Percentiles rank a stretch among this genome's conserved stretches.
phyloP scores from a whole-genome alignment of 2,797 vertebrate genomes.

The Macroramphosus scolopax region DNA sequence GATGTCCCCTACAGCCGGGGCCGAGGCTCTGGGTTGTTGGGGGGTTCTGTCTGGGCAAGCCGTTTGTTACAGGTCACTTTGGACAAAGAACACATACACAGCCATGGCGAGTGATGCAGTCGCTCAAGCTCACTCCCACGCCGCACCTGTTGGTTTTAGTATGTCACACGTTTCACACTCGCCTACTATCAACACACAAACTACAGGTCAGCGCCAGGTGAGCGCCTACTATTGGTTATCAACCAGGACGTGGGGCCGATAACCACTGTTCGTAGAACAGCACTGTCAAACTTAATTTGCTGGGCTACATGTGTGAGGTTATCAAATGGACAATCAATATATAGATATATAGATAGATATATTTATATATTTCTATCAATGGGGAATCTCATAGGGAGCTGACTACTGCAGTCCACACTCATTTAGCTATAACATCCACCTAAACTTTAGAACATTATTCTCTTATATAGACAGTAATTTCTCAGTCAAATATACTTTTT shows the following conservation, averaged over 20 bases:
- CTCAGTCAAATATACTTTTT: constrained; percentile 76
- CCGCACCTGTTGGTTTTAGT: constrained; percentile 55
- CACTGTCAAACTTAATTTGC: constrained; percentile 66
- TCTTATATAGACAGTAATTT: constrained; percentile 77
- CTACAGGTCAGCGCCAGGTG: constrained; percentile 60
- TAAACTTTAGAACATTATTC: constrained; percentile 73
- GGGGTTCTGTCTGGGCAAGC: constrained; percentile 30
- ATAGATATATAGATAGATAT: constrained; percentile 21
- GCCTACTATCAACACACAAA: constrained; percentile 33
- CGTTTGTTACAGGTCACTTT: constrained; percentile 24
- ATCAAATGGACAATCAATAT: constrained; percentile 11
- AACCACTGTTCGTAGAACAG: constrained; percentile 42
- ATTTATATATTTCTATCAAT: constrained; percentile 29
- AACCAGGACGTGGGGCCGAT: constrained; percentile 52
- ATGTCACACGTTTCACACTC: constrained; percentile 43
- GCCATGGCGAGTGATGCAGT: constrained; percentile 49
- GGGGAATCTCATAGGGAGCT: constrained; percentile 65
- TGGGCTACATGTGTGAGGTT: constrained; percentile 64
- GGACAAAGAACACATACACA: constrained; percentile 44
- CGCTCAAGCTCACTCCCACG: constrained; percentile 31
- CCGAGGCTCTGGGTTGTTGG: constrained; percentile 25
- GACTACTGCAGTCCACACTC: constrained; percentile 67
- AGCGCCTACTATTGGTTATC: constrained; percentile 53
- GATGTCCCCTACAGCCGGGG: constrained; percentile 34
- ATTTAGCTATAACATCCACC: constrained; percentile 71